Evolutionary conservation across 2,113 vertebrate species (phyloP), one percentile per base, ranked within the genome.

Genomic region (Ardeotis arabs): DNA sequence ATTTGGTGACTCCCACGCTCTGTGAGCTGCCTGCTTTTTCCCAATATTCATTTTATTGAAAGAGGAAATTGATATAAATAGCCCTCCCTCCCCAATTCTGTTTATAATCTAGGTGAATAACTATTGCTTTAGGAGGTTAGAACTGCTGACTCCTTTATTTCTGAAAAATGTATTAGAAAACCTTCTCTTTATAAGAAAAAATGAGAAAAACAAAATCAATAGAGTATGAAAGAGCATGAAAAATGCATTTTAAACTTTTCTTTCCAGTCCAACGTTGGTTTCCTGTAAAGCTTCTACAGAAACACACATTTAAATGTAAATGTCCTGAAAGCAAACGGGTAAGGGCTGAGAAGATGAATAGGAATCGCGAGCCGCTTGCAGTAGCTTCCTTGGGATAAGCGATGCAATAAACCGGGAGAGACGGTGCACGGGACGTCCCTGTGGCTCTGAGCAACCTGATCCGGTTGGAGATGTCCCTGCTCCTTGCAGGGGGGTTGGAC

Each of bases 161-260:
- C 73, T 81, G 84, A 93, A 96, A 97, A 93, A 75, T 87, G 78
- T 95, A 97, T 97, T 96, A 96, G 92, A 95, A 95, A 96, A 21
- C 72, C 79, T 93, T 97, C 95, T 97, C 96, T 97, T 98, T 96
- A 95, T 90, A 97, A 95, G 97, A 96, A 97, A 98, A 97, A 98
- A 97, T 4, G 84, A 96, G 96, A 90, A 96, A 92, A 95, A 81
- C 63, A 97, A 98, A 98, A 98, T 98, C 97, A 96, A 98, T 98
- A 98, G 93, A 97, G 94, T 97, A 96, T 95, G 95, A 97, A 97
- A 97, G 95, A 94, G 97, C 96, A 98, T 97, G 97, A 98, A 97
- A 98, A 98, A 98, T 97, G 97, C 92, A 98, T 98, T 98, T 96
- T 96, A 95, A 97, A 97, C 68, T 84, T 45, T 37, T 56, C 70